Percentiles rank a stretch among this genome's conserved stretches.
These are phyloP conservation scores for Anguilla anguilla DNA, from an alignment of 2,797 vertebrate species.

Conservation along the genomic window DNA sequence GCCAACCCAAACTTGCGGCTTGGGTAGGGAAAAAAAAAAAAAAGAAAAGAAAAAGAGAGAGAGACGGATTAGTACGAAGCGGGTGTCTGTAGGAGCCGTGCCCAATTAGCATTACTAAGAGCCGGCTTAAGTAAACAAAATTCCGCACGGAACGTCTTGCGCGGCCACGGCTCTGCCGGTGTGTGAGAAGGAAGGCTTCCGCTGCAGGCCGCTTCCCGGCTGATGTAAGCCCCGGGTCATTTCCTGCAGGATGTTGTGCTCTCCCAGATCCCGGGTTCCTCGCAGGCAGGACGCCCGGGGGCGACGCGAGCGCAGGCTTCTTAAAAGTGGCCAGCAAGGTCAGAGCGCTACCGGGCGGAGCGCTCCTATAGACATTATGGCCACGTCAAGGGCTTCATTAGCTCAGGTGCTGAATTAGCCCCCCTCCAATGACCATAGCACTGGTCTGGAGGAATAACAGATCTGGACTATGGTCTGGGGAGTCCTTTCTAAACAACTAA, in stretches of 20 bases:
- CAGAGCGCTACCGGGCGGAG: background rate
- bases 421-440: background rate
- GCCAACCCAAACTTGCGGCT: background rate
- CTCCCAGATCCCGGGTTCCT: background rate
- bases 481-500: too few relatives aligned
- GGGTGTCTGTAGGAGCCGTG: background rate
- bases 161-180: background rate
- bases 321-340: background rate
- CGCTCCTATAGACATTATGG: background rate
- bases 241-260: conserved; percentile 10
- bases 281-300: background rate
- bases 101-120: background rate
- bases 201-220: background rate
- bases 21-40: background rate
- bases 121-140: background rate
- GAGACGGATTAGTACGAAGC: background rate
- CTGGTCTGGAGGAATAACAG: background rate
- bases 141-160: background rate
- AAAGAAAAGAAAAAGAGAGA: background rate
- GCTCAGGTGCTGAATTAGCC: background rate
- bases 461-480: too few relatives aligned
- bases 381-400: background rate
- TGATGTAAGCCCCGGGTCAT: conserved; percentile 9
- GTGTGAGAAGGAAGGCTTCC: background rate
- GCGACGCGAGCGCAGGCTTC: background rate